Evolutionary conservation across 2,113 vertebrate genomes (phyloP).

Genomic region (Elaphurus davidianus): DNA sequence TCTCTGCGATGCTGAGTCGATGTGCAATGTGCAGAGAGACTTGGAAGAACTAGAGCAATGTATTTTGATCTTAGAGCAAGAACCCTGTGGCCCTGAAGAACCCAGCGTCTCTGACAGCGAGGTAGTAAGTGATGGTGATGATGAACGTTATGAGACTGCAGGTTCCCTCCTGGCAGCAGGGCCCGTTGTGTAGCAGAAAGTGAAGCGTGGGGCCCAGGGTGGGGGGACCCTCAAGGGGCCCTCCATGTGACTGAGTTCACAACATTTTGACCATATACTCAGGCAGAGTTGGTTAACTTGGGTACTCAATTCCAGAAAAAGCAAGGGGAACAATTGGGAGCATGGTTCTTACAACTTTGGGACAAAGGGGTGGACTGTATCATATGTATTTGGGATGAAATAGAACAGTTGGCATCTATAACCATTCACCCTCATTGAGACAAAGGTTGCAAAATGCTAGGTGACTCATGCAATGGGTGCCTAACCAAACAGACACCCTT

Average conservation of each 20-base stretch:
- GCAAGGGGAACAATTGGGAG: background rate
- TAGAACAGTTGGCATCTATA: background rate
- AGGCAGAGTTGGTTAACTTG: background rate
- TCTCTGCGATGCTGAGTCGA: fast-evolving
- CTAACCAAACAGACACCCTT: background rate
- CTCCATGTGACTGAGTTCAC: background rate
- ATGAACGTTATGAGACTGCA: background rate
- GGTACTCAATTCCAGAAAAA: background rate
- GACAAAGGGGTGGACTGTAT: background rate
- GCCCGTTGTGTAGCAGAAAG: background rate
- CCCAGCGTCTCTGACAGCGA: background rate
- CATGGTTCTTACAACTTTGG: background rate
- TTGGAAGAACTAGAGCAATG: background rate
- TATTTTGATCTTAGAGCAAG: background rate
- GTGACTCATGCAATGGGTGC: background rate
- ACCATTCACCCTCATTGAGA: background rate
- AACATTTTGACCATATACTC: background rate
- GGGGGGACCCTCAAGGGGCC: background rate
- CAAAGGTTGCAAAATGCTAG: background rate
- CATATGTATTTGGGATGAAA: background rate
- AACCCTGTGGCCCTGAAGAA: background rate
- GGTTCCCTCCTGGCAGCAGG: background rate
- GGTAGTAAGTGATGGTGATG: background rate
- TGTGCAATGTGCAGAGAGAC: background rate
- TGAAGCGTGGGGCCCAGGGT: background rate